These are phyloP conservation scores for Rhizomys pruinosus DNA, from an alignment of 2,113 vertebrate genomes.

Conservation along the genomic window DNA sequence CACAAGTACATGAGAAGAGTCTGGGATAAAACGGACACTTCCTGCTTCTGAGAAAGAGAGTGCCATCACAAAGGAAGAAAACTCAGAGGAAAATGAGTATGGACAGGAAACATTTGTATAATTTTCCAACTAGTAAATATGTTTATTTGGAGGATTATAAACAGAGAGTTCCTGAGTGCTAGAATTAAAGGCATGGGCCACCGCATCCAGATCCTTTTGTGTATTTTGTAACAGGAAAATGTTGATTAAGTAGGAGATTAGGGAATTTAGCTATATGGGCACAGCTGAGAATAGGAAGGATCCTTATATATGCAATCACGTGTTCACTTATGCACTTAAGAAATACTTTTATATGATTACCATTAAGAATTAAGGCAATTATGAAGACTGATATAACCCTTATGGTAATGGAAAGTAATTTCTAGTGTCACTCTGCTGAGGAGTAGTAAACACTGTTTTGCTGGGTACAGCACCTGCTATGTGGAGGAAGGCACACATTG, in stretches of 20 bases:
- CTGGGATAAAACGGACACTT: neutral
- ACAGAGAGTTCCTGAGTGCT: too few relatives aligned
- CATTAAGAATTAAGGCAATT: neutral
- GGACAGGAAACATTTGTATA: neutral
- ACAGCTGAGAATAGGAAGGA: neutral
- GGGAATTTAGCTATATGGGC: neutral
- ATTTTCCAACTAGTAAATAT: neutral
- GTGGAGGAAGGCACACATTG: neutral
- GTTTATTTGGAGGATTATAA: constrained; percentile 14
- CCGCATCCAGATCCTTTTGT: neutral
- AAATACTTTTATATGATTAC: neutral
- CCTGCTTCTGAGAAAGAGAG: neutral
- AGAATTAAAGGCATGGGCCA: too few relatives aligned
- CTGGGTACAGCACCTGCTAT: too few relatives aligned
- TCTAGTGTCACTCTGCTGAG: neutral
- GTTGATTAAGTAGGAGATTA: neutral
- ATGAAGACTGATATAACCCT: neutral
- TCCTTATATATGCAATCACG: neutral
- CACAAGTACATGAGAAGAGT: neutral
- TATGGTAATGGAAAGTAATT: constrained; percentile 6
- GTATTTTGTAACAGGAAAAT: neutral
- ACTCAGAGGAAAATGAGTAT: neutral
- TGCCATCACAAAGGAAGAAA: constrained; percentile 22
- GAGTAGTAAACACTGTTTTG: neutral
- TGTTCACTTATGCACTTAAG: neutral